These are phyloP conservation scores for Himalopsyche tibetana DNA, from an alignment of 2,888 invertebrate genomes.

Conservation along the genomic window DNA sequence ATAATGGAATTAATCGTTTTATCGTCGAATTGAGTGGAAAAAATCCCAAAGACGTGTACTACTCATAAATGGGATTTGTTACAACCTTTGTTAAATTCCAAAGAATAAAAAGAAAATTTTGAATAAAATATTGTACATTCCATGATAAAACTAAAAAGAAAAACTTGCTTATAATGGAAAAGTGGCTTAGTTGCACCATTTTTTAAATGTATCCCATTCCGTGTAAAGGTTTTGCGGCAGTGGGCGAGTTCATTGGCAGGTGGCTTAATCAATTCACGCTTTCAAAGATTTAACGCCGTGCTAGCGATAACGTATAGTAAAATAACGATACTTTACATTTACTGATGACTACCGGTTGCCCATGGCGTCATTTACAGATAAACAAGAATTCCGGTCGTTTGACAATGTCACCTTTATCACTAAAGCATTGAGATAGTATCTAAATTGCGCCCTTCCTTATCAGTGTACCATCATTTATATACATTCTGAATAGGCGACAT, in stretches of 20 bases:
- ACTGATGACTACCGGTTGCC: neutral
- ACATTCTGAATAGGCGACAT: constrained; percentile 2
- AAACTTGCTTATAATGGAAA: too few species aligned
- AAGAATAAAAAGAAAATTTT: too few species aligned
- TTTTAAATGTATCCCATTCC: neutral
- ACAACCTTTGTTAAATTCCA: too few species aligned
- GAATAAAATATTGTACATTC: too few species aligned
- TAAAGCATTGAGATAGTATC: neutral
- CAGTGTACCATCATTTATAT: neutral
- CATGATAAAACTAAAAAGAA: too few species aligned
- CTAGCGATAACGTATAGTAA: neutral
- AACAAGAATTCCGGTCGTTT: constrained; percentile 6
- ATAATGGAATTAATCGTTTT: too few species aligned
- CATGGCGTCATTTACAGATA: neutral
- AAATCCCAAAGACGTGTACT: too few species aligned
- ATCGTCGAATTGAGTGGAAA: too few species aligned
- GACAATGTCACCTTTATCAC: neutral
- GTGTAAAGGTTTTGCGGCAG: neutral
- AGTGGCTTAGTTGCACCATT: neutral
- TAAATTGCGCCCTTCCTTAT: constrained; percentile 17
- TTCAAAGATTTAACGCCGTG: constrained; percentile 53
- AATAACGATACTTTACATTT: constrained; percentile 52
- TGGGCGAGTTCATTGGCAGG: constrained; percentile 57
- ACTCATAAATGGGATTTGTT: too few species aligned
- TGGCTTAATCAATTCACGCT: constrained; percentile 60